Evolutionary conservation across 2,113 vertebrate genomes (phyloP), one percentile per base, ranked within the genome.

Genomic region (Haplochromis vanheusdeni): DNA sequence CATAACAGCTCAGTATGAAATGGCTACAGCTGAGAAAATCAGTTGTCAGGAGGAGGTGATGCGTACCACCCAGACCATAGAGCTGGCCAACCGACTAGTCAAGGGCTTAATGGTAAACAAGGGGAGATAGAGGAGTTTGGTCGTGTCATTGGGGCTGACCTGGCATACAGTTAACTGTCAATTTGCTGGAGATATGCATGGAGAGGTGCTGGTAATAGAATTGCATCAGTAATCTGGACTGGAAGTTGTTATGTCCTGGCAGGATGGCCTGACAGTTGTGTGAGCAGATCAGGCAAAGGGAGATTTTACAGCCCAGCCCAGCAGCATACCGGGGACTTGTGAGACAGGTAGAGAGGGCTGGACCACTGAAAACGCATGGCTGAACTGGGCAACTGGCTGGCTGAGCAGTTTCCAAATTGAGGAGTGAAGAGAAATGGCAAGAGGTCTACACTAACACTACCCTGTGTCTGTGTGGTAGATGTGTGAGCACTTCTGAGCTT

Each of bases 41-140:
- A 82, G 8, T 11, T 96, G 95, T 96, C 96, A 97, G 93, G 96
- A 96, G 90, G 95, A 97, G 87, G 95, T 97, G 89, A 96, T 93
- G 17, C 79, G 12, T 79, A 97, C 95, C 86, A 97, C 95, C 88
- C 96, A 92, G 87, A 96, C 95, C 35, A 95, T 96, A 51, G 92
- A 96, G 79, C 90, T 97, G 82, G 96, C 96, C 60, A 97, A 96
- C 90, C 95, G 91, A 51, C 96, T 98, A 10, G 95, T 97, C 85
- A 96, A 92, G 87, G 96, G 96, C 89, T 96, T 97, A 65, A 95
- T 98, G 96, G 96, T 96, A 96, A 96, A 94, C 92, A 82, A 55
- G 54, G 80, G 79, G 85, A 88, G n/a, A 88, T 42, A 33, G 81
- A 86, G 60, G 86, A 80, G 51, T 82, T 86, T 70, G 54, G 40